Conservation (phyloP, 2,888 invertebrate genomes). For the Catocala fraxini region DNA sequence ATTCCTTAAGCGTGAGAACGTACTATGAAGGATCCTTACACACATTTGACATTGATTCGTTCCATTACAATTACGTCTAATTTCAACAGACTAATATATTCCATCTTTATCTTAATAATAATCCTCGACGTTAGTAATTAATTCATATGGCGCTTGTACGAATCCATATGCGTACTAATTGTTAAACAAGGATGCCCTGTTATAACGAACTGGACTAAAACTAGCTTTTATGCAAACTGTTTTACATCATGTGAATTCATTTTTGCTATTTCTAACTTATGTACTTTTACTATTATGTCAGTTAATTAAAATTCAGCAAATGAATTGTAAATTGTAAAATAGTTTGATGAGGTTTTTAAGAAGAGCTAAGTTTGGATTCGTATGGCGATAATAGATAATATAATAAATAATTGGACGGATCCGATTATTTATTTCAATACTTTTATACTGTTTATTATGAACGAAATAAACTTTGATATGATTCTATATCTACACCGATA, state of each 20-base stretch:
- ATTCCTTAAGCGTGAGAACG: no score
- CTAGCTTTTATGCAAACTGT: conserved; percentile 24
- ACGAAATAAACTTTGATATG: no score
- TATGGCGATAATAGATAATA: no score
- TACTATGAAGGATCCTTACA: no score
- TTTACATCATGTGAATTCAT: conserved; percentile 1
- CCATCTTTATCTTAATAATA: conserved; percentile 35
- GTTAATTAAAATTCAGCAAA: neutral
- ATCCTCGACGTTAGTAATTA: conserved; percentile 38
- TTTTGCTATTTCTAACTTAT: neutral
- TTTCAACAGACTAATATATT: conserved; percentile 18
- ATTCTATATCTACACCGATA: no score
- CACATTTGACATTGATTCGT: conserved; percentile 15
- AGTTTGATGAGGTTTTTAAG: no score
- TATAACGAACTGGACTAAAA: conserved; percentile 32
- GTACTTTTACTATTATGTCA: neutral
- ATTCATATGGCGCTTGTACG: conserved; percentile 31
- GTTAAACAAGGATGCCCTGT: conserved; percentile 39
- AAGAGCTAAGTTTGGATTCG: no score
- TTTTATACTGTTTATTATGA: no score
- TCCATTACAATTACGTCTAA: conserved; percentile 14
- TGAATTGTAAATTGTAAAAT: no score
- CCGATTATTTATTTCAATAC: no score
- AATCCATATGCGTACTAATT: conserved; percentile 40
- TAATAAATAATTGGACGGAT: no score